A percentile compares a stretch with the other conserved stretches of the same genome.
Conservation (phyloP, 1,140 invertebrate species). For the Meteorus sp. region DNA sequence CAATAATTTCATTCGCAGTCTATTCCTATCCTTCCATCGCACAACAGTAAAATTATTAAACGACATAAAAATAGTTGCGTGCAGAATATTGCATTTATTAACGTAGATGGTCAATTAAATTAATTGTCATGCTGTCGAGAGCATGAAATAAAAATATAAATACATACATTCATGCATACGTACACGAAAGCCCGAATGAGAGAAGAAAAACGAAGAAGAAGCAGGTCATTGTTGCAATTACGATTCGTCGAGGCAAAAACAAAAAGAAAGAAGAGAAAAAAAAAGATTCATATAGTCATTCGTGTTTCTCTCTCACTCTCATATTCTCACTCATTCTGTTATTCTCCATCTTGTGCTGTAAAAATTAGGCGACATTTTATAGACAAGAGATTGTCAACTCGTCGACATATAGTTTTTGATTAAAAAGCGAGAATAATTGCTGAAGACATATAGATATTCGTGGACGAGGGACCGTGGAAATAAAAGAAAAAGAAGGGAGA, state of each 20-base stretch:
- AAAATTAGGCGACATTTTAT: neutral
- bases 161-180: neutral
- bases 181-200: neutral
- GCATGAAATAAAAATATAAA: neutral
- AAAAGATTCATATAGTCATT: too few relatives aligned
- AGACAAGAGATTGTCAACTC: too few relatives aligned
- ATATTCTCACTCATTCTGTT: too few relatives aligned
- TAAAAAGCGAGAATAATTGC: neutral
- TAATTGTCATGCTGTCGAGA: neutral
- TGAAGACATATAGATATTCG: neutral
- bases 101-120: neutral
- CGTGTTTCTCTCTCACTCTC: neutral
- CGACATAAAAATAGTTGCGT: too few relatives aligned
- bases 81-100: neutral
- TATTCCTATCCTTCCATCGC: too few relatives aligned
- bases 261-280: too few relatives aligned
- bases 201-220: constrained; percentile 7
- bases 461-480: neutral
- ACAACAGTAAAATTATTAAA: too few relatives aligned
- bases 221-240: constrained; percentile 9
- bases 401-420: too few relatives aligned
- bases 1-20: too few relatives aligned
- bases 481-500: neutral
- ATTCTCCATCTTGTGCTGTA: too few relatives aligned
- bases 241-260: constrained; percentile 9